Evolutionary conservation across 1,140 invertebrate species (phyloP).

Genomic region (Zaprionus lachaisei): DNA sequence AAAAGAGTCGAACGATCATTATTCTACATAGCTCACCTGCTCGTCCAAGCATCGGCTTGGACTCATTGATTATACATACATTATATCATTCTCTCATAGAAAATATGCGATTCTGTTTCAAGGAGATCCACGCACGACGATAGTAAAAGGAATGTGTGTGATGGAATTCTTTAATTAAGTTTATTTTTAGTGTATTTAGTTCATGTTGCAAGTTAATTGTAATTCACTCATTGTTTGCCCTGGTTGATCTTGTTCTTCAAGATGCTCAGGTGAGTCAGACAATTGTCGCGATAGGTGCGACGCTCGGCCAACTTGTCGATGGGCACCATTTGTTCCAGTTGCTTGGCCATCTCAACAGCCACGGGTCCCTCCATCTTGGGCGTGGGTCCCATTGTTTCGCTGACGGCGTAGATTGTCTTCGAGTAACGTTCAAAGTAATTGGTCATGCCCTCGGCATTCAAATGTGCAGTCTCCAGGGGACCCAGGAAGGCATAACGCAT

Average conservation of each 20-base stretch:
- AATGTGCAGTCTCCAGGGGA: conserved; percentile 96
- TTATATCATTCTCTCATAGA: neutral
- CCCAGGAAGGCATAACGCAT: conserved; percentile 98
- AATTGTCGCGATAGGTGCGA: conserved; percentile 93
- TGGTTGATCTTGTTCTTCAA: conserved; percentile 89
- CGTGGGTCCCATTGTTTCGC: conserved; percentile 90
- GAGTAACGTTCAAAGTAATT: conserved; percentile 88
- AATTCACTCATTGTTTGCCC: conserved; percentile 35
- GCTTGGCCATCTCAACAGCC: conserved; percentile 87
- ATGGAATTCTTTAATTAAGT: neutral
- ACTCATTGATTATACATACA: too few relatives aligned
- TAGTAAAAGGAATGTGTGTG: neutral
- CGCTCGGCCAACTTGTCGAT: conserved; percentile 90
- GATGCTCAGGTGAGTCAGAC: conserved; percentile 92
- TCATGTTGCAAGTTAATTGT: conserved; percentile 12
- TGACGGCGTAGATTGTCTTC: conserved; percentile 91
- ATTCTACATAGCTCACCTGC: too few relatives aligned
- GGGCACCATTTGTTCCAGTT: conserved; percentile 90
- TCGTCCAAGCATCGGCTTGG: too few relatives aligned
- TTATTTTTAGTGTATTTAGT: conserved; percentile 1
- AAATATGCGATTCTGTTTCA: neutral
- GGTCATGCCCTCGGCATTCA: conserved; percentile 95
- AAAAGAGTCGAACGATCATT: too few relatives aligned
- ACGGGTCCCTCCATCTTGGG: conserved; percentile 89
- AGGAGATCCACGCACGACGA: neutral